Evolutionary conservation across 2,797 vertebrate species (phyloP).

Genomic region (Erethizon dorsatum): DNA sequence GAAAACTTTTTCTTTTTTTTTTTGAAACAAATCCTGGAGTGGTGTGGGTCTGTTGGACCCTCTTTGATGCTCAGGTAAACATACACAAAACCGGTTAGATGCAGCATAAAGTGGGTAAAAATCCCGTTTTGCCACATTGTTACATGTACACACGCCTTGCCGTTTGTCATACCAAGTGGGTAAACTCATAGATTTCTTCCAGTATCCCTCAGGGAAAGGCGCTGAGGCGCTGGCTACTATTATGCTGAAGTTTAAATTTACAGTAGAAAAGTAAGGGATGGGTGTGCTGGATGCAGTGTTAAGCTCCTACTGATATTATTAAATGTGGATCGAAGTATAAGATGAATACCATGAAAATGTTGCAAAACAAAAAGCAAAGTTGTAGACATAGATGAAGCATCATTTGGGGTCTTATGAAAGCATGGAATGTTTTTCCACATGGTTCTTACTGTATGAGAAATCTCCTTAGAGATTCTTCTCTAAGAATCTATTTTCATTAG

Average conservation of each 20-base stretch:
- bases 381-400: neutral
- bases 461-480: neutral
- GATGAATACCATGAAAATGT: neutral
- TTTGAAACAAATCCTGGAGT: neutral
- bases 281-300: neutral
- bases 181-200: neutral
- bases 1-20: no score
- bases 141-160: neutral
- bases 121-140: neutral
- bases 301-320: neutral
- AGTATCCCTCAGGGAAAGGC: neutral
- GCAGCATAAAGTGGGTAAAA: neutral
- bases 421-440: neutral
- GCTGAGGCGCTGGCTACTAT: neutral
- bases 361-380: neutral
- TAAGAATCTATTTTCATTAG: neutral
- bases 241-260: neutral
- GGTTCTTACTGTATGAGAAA: neutral
- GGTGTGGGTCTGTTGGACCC: neutral
- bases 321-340: neutral
- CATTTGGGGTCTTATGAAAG: neutral
- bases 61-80: neutral
- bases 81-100: neutral
- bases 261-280: neutral
- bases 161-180: neutral